Evolutionary conservation across 2,113 vertebrate genomes (phyloP).

Genomic region (Perca schrenkii): DNA sequence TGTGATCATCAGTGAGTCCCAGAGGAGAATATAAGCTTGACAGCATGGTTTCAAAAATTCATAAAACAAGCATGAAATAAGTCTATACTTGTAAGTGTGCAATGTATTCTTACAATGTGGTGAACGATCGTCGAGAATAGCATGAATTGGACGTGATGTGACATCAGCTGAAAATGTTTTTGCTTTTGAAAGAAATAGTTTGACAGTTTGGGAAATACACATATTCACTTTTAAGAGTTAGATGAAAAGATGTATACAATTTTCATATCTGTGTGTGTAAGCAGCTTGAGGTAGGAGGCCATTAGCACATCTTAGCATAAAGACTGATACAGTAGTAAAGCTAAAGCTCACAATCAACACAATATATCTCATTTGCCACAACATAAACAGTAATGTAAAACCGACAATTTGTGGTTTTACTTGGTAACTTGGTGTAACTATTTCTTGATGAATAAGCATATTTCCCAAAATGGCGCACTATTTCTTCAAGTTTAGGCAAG

Average conservation of each 20-base stretch:
- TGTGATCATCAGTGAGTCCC: constrained; percentile 6
- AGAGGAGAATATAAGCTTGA: not conserved
- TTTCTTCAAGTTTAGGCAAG: not conserved
- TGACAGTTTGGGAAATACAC: constrained; percentile 1
- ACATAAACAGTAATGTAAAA: not conserved
- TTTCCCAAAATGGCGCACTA: not conserved
- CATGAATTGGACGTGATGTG: not conserved
- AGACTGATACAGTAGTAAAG: not conserved
- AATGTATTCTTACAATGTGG: not conserved
- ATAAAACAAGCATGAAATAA: not conserved
- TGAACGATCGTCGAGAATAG: not conserved
- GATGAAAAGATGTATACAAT: not conserved
- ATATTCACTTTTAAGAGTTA: not conserved
- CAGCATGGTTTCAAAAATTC: not conserved
- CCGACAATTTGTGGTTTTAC: not conserved
- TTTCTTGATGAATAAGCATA: not conserved
- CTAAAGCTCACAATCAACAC: not conserved
- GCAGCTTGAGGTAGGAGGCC: not conserved
- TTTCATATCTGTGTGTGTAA: not conserved
- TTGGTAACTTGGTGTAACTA: not conserved
- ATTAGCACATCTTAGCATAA: constrained; percentile 1
- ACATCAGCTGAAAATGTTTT: not conserved
- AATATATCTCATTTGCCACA: not conserved
- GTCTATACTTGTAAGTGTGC: not conserved
- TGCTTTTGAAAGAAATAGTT: constrained; percentile 2